phyloP scores from a whole-genome alignment of 2,888 invertebrate species.

The Quadriops clusia region DNA sequence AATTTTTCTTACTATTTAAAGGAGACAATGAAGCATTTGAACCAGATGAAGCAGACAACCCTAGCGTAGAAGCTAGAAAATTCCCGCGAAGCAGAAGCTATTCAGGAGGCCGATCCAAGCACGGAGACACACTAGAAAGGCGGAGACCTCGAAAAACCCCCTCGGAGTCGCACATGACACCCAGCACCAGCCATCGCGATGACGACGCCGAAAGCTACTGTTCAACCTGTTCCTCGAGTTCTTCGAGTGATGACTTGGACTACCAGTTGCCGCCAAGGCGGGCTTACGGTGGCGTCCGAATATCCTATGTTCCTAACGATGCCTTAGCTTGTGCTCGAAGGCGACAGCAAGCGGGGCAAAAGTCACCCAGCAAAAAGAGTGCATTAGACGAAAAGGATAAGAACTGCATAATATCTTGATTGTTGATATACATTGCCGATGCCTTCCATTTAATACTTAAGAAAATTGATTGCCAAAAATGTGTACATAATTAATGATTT shows the following conservation, averaged over 20 bases:
- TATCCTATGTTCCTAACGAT: conserved; percentile 89
- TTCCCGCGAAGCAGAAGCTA: conserved; percentile 44
- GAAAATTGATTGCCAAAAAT: conserved; percentile 17
- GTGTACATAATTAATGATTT: background rate
- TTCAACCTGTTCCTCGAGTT: conserved; percentile 78
- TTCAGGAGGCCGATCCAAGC: conserved; percentile 38
- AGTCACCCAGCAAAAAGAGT: conserved; percentile 30
- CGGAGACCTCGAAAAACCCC: conserved; percentile 29
- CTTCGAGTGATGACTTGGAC: conserved; percentile 78
- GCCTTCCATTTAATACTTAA: conserved; percentile 19
- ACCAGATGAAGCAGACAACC: conserved; percentile 33
- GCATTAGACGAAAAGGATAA: conserved; percentile 52
- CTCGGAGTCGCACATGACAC: conserved; percentile 28
- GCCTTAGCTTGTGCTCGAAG: conserved; percentile 72
- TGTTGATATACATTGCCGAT: conserved; percentile 14
- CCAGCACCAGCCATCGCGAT: conserved; percentile 29
- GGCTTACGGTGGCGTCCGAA: conserved; percentile 78
- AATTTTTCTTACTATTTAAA: no score
- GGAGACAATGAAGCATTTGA: conserved; percentile 40
- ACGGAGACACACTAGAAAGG: conserved; percentile 29
- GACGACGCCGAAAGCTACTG: conserved; percentile 71
- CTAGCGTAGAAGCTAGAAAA: conserved; percentile 27
- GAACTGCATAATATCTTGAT: conserved; percentile 82
- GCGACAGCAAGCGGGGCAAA: conserved; percentile 37
- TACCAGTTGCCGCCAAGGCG: conserved; percentile 74